Evolutionary conservation across 2,113 vertebrate species (phyloP), one percentile per base, ranked within the genome.

Genomic region (Octodon degus): DNA sequence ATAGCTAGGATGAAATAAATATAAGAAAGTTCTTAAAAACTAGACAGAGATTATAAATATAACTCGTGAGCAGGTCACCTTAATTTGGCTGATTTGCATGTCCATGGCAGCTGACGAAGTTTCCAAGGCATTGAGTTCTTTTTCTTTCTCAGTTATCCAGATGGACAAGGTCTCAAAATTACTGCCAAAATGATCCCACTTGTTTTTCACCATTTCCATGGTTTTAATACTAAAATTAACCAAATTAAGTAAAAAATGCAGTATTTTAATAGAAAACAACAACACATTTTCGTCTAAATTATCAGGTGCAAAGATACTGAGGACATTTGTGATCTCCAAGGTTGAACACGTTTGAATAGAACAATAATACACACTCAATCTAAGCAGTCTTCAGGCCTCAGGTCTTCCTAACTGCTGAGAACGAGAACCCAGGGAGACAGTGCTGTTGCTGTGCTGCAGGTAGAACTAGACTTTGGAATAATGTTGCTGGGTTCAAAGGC

Each of bases 111-210:
- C 98, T 65, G 99, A 98, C 22, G 98, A 98, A 47, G 97, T 90
- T 98, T 98, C 98, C 97, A 99, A 96, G 86, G 97, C 97, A 91
- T 98, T 98, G 97, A 99, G 98, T 91, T 99, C 98, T 90, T 99
- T 99, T 98, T 99, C 99, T 97, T 98, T 99, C 97, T 99, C 99
- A 97, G 98, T 98, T 98, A 99, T 99, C 99, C 99, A 99, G 94
- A 96, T 32, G 96, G 98, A 99, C 98, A 99, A 98, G 86, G 97
- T 98, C 98, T 99, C 99, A 97, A 99, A 99, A 97, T 99, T 98
- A 97, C 83, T 98, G 98, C 98, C 98, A 98, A 99, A 99, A 96
- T 98, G 98, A 98, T 99, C 98, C 99, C 99, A 99, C 96, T 98
- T 98, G 96, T 92, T 98, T 98, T 99, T 99, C 98, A 99, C 98